phyloP scores from a whole-genome alignment of 2,113 vertebrate genomes.

The Sinocyclocheilus maitianheensis region DNA sequence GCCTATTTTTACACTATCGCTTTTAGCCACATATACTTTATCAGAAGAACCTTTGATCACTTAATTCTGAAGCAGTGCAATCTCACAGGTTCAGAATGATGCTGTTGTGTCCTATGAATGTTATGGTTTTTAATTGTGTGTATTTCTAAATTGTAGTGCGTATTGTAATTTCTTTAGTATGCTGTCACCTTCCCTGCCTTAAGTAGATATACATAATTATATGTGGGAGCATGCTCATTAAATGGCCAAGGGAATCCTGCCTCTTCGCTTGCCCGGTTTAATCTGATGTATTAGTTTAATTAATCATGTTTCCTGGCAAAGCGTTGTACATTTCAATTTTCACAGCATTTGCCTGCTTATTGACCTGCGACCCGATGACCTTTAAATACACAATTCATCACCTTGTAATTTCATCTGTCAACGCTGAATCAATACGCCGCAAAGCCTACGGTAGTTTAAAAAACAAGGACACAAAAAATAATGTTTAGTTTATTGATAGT shows the following conservation, averaged over 20 bases:
- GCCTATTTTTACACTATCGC: constrained; percentile 44
- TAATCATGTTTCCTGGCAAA: constrained; percentile 30
- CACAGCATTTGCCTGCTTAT: constrained; percentile 28
- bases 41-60: constrained; percentile 23
- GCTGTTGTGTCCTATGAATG: neutral
- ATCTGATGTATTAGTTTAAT: constrained; percentile 53
- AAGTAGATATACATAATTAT: constrained; percentile 23
- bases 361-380: constrained; percentile 41
- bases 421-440: constrained; percentile 7
- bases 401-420: constrained; percentile 23
- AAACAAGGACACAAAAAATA: neutral
- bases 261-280: constrained; percentile 39
- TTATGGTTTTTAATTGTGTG: constrained; percentile 6
- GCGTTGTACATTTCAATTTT: constrained; percentile 9
- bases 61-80: constrained; percentile 21
- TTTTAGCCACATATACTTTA: constrained; percentile 33
- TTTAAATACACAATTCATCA: constrained; percentile 41
- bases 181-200: constrained; percentile 28
- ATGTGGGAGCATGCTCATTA: constrained; percentile 12
- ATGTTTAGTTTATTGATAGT: too few species aligned
- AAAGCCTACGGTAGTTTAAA: neutral
- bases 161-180: constrained; percentile 12
- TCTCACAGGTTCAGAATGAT: neutral
- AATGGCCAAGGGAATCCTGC: constrained; percentile 27
- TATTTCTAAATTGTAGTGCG: neutral